Conservation (phyloP, 1,140 invertebrate genomes). For the Pachyrhynchus sulphureomaculatus region DNA sequence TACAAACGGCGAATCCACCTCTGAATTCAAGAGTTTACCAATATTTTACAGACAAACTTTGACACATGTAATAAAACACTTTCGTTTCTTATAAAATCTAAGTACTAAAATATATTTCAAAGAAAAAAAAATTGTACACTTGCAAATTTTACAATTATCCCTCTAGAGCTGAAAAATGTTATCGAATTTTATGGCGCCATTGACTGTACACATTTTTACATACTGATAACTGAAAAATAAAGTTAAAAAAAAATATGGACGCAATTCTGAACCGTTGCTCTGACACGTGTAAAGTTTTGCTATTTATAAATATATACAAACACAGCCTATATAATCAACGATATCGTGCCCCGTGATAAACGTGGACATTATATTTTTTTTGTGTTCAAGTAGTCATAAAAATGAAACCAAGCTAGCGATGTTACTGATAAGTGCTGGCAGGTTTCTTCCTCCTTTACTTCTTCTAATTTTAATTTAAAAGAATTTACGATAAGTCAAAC, state of each 20-base stretch:
- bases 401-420: background rate
- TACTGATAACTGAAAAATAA: slow-evolving; percentile 12
- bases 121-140: too few species aligned
- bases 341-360: slow-evolving; percentile 20
- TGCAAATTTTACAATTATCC: too few species aligned
- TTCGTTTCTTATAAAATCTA: too few species aligned
- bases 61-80: too few species aligned
- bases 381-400: background rate
- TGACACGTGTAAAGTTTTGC: slow-evolving; percentile 28
- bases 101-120: too few species aligned
- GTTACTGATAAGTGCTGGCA: too few species aligned
- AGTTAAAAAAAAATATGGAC: slow-evolving; percentile 25
- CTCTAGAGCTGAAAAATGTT: slow-evolving; percentile 47
- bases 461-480: too few species aligned
- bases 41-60: too few species aligned
- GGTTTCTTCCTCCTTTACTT: too few species aligned
- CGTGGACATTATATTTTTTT: slow-evolving; percentile 10
- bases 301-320: slow-evolving; percentile 46
- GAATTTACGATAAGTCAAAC: too few species aligned
- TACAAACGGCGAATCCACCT: too few species aligned
- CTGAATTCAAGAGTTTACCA: too few species aligned
- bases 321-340: slow-evolving; percentile 48
- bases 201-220: slow-evolving; percentile 17
- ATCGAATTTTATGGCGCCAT: background rate
- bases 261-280: slow-evolving; percentile 40